Base-by-base conservation (phyloP, 2,797 vertebrate genomes). In the Acestrorhynchus altus region DNA sequence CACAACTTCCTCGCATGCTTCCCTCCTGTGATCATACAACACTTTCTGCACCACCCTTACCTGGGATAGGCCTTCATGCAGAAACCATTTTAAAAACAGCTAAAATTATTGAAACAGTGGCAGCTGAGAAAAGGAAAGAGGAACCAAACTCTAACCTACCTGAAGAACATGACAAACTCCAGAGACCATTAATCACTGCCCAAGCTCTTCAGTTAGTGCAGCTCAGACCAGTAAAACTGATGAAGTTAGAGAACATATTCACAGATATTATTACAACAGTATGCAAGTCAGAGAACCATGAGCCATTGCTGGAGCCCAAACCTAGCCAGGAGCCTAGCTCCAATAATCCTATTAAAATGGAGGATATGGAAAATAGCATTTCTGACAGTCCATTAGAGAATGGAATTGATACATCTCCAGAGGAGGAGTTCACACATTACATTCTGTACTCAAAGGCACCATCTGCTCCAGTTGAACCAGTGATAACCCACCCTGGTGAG, bases 121-220 rank as follows among this genome's bases (percentile, higher is more conserved):
- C 66, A 39, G 4, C 20, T 31, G 35, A 16, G n/a, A 28, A 75
- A 10, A 56, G 31, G 35, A 28, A n/a, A 77, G 78, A 76, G 31
- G 44, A 74, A 31, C 24, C 51, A 42, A 60, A 59, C 63, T 73
- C 84, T 1, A 84, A 10, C 74, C 91, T 87, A 22, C 61, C 87
- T 89, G 67, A 9, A 64, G 88, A 90, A 2, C n/a, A 74, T 15
- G 57, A 49, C 0, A 88, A 84, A 65, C 86, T 81, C 26, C 81
- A 75, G 31, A 90, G 89, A 85, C 95, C 92, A n/a, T 83, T 95
- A 77, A 92, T 99, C 80, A 97, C 96, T 22, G 80, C 96, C 0
- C 91, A 95, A 67, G 96, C 90, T 0, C 81, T 99, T 80, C 94
- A 95, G 88, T 90, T 87, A 73, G 88, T 98, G 35, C 95, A 94